Percentiles rank a stretch among this genome's conserved stretches.
Conservation (phyloP, 1,140 invertebrate genomes). For the Ceratosolen solmsi region DNA sequence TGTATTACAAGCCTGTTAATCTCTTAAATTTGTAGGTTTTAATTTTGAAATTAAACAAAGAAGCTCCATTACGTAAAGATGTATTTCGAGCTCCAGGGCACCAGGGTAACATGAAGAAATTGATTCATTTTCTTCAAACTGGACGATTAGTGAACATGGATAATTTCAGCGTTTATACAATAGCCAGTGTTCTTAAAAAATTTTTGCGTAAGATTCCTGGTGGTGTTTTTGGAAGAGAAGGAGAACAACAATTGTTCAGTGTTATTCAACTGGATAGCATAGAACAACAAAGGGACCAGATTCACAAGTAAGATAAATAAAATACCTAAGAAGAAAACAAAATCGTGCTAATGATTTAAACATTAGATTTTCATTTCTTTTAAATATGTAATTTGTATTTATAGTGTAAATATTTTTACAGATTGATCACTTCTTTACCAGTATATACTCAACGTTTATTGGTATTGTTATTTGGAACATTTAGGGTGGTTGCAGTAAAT, state of each 20-base stretch:
- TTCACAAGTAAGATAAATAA: constrained; percentile 84
- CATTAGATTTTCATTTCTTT: background rate
- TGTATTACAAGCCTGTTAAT: background rate
- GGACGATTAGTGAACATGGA: constrained; percentile 97
- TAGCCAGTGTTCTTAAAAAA: constrained; percentile 97
- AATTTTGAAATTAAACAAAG: constrained; percentile 94
- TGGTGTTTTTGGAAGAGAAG: constrained; percentile 93
- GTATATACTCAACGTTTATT: constrained; percentile 93
- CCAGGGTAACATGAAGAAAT: constrained; percentile 95
- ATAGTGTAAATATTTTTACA: constrained; percentile 69
- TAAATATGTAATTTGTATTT: background rate
- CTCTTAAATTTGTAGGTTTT: constrained; percentile 78
- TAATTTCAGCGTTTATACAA: constrained; percentile 98
- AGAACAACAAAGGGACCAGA: constrained; percentile 90
- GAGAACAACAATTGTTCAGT: constrained; percentile 92
- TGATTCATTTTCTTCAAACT: constrained; percentile 95
- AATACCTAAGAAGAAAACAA: constrained; percentile 9
- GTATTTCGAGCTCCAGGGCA: constrained; percentile 95
- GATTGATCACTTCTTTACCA: constrained; percentile 91
- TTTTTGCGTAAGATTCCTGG: constrained; percentile 98
- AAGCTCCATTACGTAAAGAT: constrained; percentile 92
- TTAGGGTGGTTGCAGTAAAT: constrained; percentile 95
- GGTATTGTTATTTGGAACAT: constrained; percentile 97
- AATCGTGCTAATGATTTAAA: constrained; percentile 2
- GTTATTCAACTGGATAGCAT: constrained; percentile 86